Evolutionary conservation across 1,140 invertebrate species (phyloP), one percentile per base, ranked within the genome.

Genomic region (Holotrichia oblita): DNA sequence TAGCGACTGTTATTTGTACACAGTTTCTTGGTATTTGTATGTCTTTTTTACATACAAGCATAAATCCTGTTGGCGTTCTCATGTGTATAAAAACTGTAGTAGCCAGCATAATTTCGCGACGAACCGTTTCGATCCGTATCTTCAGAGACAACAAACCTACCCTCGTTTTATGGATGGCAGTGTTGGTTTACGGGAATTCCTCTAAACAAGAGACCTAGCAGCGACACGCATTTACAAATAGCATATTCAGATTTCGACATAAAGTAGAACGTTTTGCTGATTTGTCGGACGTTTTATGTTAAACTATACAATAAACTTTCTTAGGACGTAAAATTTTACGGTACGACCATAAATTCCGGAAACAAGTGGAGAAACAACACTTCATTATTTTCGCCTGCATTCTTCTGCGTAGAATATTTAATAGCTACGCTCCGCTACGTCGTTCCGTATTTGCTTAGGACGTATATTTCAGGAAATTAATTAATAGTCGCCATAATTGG

Each of bases 311-410:
- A 69, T 69, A 69, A 69, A 69, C 17, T 34, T 69, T 34, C 61
- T 69, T 34, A 7, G 27, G 61, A 34, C 61, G 61, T 69, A 69
- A 69, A 69, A 34, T 69, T 69, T 69, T 69, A 69, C 61, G 61
- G 61, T 34, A 69, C 61, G 61, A 69, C 61, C 61, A 69, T 69
- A 69, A 69, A 69, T 69, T 34, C 22, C 22, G 17, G 61, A 69
- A 69, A 69, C 61, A 69, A 69, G 61, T 69, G 61, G 61, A 69
- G 61, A 69, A 69, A 69, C 61, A 22, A 9, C 61, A 69, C 61
- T 69, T 69, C 61, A 69, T 69, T 69, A 69, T 69, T 69, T 69
- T 69, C 61, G 61, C 27, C 61, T 69, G 27, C 61, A 34, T 69
- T 69, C 61, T 69, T 69, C 61, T 69, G 61, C 61, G 20, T 34